Conservation (phyloP, 2,888 invertebrate species). For the Pycnomerus fuliginosus region DNA sequence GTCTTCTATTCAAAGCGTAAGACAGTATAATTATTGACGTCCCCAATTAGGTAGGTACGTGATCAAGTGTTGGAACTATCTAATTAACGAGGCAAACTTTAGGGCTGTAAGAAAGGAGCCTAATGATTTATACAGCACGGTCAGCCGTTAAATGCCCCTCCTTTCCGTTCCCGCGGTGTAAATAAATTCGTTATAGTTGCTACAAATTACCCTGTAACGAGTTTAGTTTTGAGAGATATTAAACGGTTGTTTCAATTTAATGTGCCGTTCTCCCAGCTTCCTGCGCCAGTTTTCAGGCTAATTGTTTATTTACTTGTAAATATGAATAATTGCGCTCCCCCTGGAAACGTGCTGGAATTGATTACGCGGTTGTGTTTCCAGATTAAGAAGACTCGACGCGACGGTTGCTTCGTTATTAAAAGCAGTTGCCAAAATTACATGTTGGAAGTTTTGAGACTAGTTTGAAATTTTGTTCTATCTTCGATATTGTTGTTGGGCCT, state of each 20-base stretch:
- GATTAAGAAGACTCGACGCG: too few species aligned
- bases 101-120: conserved; percentile 32
- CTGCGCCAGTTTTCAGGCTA: not conserved
- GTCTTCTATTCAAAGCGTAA: too few species aligned
- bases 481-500: too few species aligned
- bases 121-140: conserved; percentile 44
- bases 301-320: not conserved
- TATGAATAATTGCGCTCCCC: not conserved
- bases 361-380: too few species aligned
- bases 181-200: conserved; percentile 39
- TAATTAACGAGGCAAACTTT: conserved; percentile 46
- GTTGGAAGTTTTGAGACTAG: too few species aligned
- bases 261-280: conserved; percentile 4
- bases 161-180: conserved; percentile 40
- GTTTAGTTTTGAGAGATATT: conserved; percentile 32
- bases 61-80: conserved; percentile 46
- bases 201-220: conserved; percentile 40
- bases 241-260: conserved; percentile 19
- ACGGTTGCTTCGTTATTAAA: too few species aligned
- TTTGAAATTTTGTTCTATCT: too few species aligned
- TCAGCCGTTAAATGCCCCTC: conserved; percentile 42
- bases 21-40: too few species aligned
- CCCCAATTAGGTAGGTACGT: too few species aligned
- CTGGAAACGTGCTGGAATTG: not conserved
- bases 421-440: too few species aligned